Conservation (phyloP, 2,888 invertebrate species). For the Tetragonula carbonaria region DNA sequence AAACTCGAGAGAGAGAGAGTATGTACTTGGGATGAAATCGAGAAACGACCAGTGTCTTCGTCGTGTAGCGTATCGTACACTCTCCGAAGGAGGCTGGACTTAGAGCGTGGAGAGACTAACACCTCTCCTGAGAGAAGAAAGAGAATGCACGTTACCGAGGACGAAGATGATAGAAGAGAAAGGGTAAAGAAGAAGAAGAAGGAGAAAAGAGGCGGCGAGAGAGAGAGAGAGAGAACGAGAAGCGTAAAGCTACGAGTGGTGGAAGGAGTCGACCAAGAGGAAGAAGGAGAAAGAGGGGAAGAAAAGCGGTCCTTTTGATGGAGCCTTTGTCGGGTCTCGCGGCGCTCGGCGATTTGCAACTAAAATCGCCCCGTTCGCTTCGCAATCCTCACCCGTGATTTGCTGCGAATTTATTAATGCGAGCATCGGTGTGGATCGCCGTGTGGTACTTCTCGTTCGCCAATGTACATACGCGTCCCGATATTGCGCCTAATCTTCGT, state of each 20-base stretch:
- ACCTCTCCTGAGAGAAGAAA: slow-evolving; percentile 21
- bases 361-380: slow-evolving; percentile 81
- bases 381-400: slow-evolving; percentile 73
- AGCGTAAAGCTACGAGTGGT: slow-evolving; percentile 16
- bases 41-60: slow-evolving; percentile 42
- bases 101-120: slow-evolving; percentile 36
- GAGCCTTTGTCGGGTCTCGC: slow-evolving; percentile 82
- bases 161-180: slow-evolving; percentile 37
- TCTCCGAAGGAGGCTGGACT: slow-evolving; percentile 31
- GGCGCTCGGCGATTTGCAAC: slow-evolving; percentile 84
- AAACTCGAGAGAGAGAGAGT: slow-evolving; percentile 67
- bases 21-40: slow-evolving; percentile 61
- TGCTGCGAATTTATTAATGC: slow-evolving; percentile 83
- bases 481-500: neutral
- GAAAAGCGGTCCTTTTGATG: slow-evolving; percentile 80
- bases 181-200: slow-evolving; percentile 4
- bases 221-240: slow-evolving; percentile 42
- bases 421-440: slow-evolving; percentile 66
- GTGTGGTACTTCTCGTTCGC: slow-evolving; percentile 23
- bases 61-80: slow-evolving; percentile 33
- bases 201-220: neutral
- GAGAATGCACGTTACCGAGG: slow-evolving; percentile 19
- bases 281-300: slow-evolving; percentile 41
- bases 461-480: no score
- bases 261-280: slow-evolving; percentile 21